Percentiles rank a stretch among this genome's conserved stretches.
phyloP scores from a whole-genome alignment of 37 sponge, comb jelly and placozoan species.

The Crambe crambe region DNA sequence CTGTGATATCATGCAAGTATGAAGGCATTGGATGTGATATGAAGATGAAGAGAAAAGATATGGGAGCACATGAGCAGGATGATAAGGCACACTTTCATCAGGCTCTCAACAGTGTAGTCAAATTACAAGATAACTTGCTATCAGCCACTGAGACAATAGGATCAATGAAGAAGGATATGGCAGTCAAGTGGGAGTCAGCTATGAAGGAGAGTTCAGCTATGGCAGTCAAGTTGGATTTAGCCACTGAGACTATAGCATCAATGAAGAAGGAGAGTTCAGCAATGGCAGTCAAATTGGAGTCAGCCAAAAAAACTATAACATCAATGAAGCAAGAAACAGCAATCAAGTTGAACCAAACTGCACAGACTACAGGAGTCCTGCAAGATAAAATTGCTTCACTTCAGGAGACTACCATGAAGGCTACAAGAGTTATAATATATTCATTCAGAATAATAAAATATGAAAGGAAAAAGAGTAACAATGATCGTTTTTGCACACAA shows the following conservation, averaged over 20 bases:
- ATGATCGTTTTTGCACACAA: background rate
- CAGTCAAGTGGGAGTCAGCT: no score
- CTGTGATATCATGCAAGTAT: constrained; percentile 23
- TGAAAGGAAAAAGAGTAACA: background rate
- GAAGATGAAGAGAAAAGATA: background rate
- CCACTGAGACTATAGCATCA: background rate
- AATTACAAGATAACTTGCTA: background rate
- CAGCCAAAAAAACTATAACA: background rate
- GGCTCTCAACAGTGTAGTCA: background rate
- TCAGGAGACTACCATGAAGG: no score
- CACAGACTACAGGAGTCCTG: no score
- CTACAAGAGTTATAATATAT: background rate
- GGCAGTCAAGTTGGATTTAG: background rate
- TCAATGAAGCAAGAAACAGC: background rate
- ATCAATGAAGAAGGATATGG: background rate
- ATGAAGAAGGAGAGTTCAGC: background rate
- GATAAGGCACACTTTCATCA: background rate
- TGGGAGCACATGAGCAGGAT: constrained; percentile 22
- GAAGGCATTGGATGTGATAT: constrained; percentile 18
- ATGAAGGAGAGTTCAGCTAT: background rate
- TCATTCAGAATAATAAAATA: background rate
- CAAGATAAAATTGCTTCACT: no score
- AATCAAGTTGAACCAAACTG: no score
- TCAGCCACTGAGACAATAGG: background rate
- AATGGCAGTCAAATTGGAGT: background rate